Base-by-base conservation (phyloP, 1,140 invertebrate genomes). In the Hylaeus volcanicus region DNA sequence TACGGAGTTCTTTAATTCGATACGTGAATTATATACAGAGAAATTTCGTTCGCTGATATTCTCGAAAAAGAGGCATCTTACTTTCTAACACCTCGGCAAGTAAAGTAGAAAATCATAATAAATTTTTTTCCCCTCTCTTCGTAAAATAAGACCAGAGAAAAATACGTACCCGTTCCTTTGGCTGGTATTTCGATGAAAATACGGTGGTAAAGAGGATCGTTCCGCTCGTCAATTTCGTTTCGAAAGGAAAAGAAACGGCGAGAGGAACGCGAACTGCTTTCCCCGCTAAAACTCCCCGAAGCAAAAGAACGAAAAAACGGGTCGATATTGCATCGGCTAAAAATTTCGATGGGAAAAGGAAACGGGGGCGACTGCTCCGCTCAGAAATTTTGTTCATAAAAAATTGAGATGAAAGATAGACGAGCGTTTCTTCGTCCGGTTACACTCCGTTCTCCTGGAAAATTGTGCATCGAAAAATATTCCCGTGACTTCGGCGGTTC, bases 401-500 rank as follows among this genome's bases (percentile, higher is more conserved):
- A 9, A 66, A 51, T 26, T 5, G 26, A 69, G 26, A 45, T 8
- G 48, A 12, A 39, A 41, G 12, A 60, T 1, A 3, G 3, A 26
- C 12, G 51, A 69, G 4, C 26, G 11, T 14, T 61, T 61, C 14
- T 12, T 14, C 55, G 45, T 61, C 9, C n/a, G 14, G 41, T 61
- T 48, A 15, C 56, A 37, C 37, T 9, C 14, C 65, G 12, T 5
- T 37, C 9, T 11, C 5, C 45, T 41, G 64, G 53, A n/a, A 69
- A 69, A 68, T 76, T 60, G 48, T 48, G 53, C 43, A 15, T 15
- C 9, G 74, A n/a, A 77, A 61, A 70, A 77, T 61, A 51, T 66
- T 77, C 60, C 58, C n/a, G n/a, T 1, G n/a, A 37, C 11, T 3
- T 14, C 26, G 45, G 55, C 12, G 14, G 4, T 37, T 37, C 4